phyloP scores from a whole-genome alignment of 1,140 invertebrate species.

The Dendroctonus ponderosae region DNA sequence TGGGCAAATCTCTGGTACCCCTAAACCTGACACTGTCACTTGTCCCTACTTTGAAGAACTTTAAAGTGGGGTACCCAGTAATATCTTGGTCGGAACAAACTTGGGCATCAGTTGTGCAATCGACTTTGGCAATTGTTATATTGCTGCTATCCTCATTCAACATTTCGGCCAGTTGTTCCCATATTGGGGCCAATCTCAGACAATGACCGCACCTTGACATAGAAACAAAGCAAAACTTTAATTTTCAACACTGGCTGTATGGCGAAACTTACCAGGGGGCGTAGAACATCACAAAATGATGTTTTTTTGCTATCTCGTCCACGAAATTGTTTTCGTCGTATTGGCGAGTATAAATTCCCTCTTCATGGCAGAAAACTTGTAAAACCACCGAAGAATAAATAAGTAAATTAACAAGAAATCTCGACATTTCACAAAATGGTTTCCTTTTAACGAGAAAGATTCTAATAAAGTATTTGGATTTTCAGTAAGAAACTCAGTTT shows the following conservation, averaged over 20 bases:
- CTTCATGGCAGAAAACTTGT: slow-evolving; percentile 37
- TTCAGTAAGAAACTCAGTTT: too few species aligned
- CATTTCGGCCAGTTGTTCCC: slow-evolving; percentile 70
- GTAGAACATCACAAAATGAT: slow-evolving; percentile 77
- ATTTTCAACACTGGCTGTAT: not conserved
- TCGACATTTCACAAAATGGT: too few species aligned
- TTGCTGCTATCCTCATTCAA: slow-evolving; percentile 62
- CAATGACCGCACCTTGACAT: slow-evolving; percentile 69
- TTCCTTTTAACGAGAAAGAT: too few species aligned
- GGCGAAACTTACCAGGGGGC: slow-evolving; percentile 66
- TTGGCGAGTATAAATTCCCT: slow-evolving; percentile 49
- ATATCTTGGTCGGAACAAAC: slow-evolving; percentile 72
- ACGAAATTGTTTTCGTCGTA: slow-evolving; percentile 57
- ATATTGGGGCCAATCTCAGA: slow-evolving; percentile 65
- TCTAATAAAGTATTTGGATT: too few species aligned
- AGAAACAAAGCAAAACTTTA: slow-evolving; percentile 6
- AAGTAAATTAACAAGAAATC: slow-evolving; percentile 1
- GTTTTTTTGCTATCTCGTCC: slow-evolving; percentile 58
- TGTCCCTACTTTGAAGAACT: slow-evolving; percentile 69
- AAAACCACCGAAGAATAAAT: slow-evolving; percentile 4
- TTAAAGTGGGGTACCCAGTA: slow-evolving; percentile 67
- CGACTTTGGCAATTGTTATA: slow-evolving; percentile 71
- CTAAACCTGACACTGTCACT: slow-evolving; percentile 64
- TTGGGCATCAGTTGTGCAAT: slow-evolving; percentile 70
- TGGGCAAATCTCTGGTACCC: slow-evolving; percentile 68